phyloP scores from a whole-genome alignment of 37 sponge, comb jelly and placozoan species.

The Haliclona indistincta region DNA sequence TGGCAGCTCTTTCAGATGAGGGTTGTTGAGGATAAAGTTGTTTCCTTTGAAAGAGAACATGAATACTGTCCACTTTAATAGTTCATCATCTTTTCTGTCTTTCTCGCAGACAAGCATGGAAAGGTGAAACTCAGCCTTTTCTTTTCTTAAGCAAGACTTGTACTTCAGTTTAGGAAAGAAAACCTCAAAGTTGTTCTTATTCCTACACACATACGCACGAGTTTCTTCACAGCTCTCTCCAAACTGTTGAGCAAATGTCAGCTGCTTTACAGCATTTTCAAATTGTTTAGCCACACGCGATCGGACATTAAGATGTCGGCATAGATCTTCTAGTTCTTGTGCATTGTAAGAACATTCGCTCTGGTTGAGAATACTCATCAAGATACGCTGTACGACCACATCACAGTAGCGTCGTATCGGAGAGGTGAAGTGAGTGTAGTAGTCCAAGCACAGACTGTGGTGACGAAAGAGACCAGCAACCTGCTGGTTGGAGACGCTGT shows the following conservation, averaged over 20 bases:
- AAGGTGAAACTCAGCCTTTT: no score
- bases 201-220: no score
- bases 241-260: conserved; percentile 15
- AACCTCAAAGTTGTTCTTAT: no score
- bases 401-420: conserved; percentile 71
- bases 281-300: conserved; percentile 23
- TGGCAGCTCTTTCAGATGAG: no score
- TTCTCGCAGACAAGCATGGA: no score
- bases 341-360: not conserved
- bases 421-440: conserved; percentile 75
- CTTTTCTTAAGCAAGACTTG: no score
- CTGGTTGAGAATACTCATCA: not conserved
- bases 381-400: conserved; percentile 49
- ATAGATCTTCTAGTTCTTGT: conserved; percentile 14
- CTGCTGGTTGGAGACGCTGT: conserved; percentile 3
- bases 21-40: no score
- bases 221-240: no score
- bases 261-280: conserved; percentile 29
- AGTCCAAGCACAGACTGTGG: conserved; percentile 18
- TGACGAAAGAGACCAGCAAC: conserved; percentile 21
- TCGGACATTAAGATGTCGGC: conserved; percentile 18
- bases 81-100: no score
- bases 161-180: no score
- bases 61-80: no score
- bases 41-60: no score